Percentiles rank a stretch among this genome's conserved stretches.
Evolutionary conservation across 2,888 invertebrate species (phyloP).

Genomic region (Eilema caniola): DNA sequence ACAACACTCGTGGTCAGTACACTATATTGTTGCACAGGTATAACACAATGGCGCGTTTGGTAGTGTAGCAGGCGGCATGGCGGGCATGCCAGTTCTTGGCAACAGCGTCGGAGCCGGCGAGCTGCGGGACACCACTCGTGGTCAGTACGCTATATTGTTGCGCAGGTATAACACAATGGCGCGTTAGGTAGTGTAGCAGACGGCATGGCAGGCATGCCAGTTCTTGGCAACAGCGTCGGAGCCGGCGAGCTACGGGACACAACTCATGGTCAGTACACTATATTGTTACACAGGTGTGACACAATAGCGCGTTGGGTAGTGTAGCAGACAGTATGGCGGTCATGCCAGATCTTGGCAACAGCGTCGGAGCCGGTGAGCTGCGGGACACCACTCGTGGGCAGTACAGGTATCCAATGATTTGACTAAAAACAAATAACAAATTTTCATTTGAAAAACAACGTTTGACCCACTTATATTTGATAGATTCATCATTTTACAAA

Average conservation of each 20-base stretch:
- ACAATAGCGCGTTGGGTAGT: constrained; percentile 61
- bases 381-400: constrained; percentile 66
- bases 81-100: constrained; percentile 82
- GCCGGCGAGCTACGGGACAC: constrained; percentile 72
- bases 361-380: constrained; percentile 77
- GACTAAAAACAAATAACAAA: no score
- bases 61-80: constrained; percentile 76
- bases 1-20: constrained; percentile 62
- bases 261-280: constrained; percentile 61
- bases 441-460: no score
- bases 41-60: constrained; percentile 61
- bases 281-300: constrained; percentile 61
- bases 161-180: constrained; percentile 66
- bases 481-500: no score
- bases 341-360: constrained; percentile 81
- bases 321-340: constrained; percentile 81
- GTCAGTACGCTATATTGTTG: constrained; percentile 49
- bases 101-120: constrained; percentile 81
- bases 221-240: constrained; percentile 80
- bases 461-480: no score
- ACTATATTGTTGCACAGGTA: constrained; percentile 53
- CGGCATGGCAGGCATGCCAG: constrained; percentile 84
- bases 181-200: constrained; percentile 62
- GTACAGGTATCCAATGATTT: no score
- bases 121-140: constrained; percentile 65